A percentile compares a stretch with the other conserved stretches of the same genome.
phyloP scores from a whole-genome alignment of 1,140 invertebrate genomes.

The Dendroctonus valens region DNA sequence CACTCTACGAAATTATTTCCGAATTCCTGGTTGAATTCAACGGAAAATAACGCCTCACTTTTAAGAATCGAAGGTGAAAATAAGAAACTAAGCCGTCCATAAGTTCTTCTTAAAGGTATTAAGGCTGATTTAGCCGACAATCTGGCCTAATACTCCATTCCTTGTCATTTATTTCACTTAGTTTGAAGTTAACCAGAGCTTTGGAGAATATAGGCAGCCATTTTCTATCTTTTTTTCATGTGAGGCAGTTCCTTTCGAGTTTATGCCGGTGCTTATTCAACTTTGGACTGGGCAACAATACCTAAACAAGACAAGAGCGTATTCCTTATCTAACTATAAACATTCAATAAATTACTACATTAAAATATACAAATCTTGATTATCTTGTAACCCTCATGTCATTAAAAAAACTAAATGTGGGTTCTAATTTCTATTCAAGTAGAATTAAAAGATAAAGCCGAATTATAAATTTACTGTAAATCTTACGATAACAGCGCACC shows the following conservation, averaged over 20 bases:
- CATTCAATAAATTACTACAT: too few species aligned
- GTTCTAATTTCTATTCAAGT: slow-evolving; percentile 5
- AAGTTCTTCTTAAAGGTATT: slow-evolving; percentile 37
- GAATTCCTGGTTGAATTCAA: neutral
- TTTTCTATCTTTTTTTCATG: slow-evolving; percentile 5
- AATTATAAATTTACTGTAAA: slow-evolving; percentile 16
- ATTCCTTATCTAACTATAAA: too few species aligned
- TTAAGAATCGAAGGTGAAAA: slow-evolving; percentile 25
- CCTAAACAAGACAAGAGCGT: too few species aligned
- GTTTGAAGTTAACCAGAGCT: slow-evolving; percentile 11
- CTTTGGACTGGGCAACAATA: too few species aligned
- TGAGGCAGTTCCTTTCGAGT: too few species aligned
- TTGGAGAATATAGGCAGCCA: slow-evolving; percentile 7
- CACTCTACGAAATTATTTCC: slow-evolving; percentile 9
- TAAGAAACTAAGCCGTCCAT: slow-evolving; percentile 35
- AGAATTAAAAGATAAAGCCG: slow-evolving; percentile 12
- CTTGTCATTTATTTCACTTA: slow-evolving; percentile 35
- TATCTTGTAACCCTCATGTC: too few species aligned
- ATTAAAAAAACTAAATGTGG: neutral
- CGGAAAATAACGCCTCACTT: slow-evolving; percentile 1
- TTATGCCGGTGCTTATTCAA: too few species aligned
- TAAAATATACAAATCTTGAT: too few species aligned
- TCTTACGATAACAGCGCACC: slow-evolving; percentile 10
- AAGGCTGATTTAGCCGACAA: slow-evolving; percentile 35
- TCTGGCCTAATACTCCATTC: slow-evolving; percentile 35